Percentiles rank a stretch among this genome's conserved stretches.
These are phyloP conservation scores for Micromesistius poutassou DNA, from an alignment of 2,797 vertebrate genomes.

Conservation along the genomic window DNA sequence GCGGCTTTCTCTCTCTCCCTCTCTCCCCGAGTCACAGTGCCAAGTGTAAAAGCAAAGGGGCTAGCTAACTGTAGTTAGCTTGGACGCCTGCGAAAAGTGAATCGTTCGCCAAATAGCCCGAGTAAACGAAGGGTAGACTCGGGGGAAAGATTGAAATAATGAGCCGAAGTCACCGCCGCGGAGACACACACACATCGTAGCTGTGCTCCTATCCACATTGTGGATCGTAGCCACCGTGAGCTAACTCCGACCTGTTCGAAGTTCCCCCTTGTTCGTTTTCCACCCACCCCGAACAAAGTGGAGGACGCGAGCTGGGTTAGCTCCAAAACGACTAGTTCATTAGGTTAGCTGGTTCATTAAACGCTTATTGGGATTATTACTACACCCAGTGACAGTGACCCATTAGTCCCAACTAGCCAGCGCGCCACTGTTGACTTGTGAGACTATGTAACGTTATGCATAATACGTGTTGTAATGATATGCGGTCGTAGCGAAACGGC, in stretches of 20 bases:
- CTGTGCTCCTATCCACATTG: constrained; percentile 51
- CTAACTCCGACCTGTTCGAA: constrained; percentile 61
- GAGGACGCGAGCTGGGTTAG: constrained; percentile 65
- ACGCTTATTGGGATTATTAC: constrained; percentile 52
- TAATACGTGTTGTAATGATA: neutral
- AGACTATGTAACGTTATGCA: constrained; percentile 29
- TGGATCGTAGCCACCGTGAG: constrained; percentile 46
- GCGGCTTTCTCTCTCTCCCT: constrained; percentile 27
- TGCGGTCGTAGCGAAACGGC: constrained; percentile 36
- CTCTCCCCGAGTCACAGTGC: constrained; percentile 13
- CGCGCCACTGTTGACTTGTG: constrained; percentile 25
- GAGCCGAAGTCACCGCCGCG: constrained; percentile 29
- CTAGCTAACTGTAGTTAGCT: constrained; percentile 60
- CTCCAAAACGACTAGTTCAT: constrained; percentile 50
- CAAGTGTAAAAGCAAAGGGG: constrained; percentile 48
- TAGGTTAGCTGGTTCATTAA: constrained; percentile 52
- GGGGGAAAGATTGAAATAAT: constrained; percentile 34
- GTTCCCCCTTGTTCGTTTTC: constrained; percentile 65
- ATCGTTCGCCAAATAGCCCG: constrained; percentile 35
- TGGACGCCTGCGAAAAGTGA: constrained; percentile 62
- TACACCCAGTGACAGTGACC: constrained; percentile 15
- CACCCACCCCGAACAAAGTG: constrained; percentile 69
- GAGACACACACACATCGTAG: constrained; percentile 35
- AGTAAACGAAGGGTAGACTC: constrained; percentile 32
- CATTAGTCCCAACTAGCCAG: constrained; percentile 13